Evolutionary conservation across 2,797 vertebrate genomes (phyloP).

Genomic region (Varecia variegata): DNA sequence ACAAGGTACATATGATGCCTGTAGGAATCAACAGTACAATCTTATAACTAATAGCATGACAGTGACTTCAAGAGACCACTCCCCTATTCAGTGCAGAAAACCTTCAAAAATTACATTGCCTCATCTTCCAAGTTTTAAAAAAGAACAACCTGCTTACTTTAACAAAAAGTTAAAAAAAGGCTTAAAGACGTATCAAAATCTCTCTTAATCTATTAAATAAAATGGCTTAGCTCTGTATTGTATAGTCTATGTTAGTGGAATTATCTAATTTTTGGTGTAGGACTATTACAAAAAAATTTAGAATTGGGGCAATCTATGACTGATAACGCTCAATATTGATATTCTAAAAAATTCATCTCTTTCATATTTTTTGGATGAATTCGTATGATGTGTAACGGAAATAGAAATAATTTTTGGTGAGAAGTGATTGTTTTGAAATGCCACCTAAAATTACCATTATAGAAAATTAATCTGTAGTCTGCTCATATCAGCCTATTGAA

Average conservation of each 20-base stretch:
- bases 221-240: background rate
- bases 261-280: background rate
- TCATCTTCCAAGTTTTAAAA: background rate
- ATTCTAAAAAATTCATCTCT: background rate
- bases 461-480: constrained; percentile 29
- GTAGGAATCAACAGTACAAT: background rate
- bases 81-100: background rate
- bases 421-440: constrained; percentile 46
- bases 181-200: background rate
- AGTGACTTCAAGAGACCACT: background rate
- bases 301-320: background rate
- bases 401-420: constrained; percentile 43
- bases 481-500: background rate
- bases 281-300: background rate
- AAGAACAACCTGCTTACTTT: background rate
- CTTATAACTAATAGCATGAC: background rate
- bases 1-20: background rate
- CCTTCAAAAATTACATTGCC: background rate
- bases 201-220: background rate
- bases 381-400: background rate
- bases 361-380: constrained; percentile 14
- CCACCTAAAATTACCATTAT: background rate
- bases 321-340: background rate
- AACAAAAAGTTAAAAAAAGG: background rate
- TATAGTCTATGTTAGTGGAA: background rate